Evolutionary conservation across 2,797 vertebrate species (phyloP), one percentile per base, ranked within the genome.

Genomic region (Pseudomugil gertrudae): DNA sequence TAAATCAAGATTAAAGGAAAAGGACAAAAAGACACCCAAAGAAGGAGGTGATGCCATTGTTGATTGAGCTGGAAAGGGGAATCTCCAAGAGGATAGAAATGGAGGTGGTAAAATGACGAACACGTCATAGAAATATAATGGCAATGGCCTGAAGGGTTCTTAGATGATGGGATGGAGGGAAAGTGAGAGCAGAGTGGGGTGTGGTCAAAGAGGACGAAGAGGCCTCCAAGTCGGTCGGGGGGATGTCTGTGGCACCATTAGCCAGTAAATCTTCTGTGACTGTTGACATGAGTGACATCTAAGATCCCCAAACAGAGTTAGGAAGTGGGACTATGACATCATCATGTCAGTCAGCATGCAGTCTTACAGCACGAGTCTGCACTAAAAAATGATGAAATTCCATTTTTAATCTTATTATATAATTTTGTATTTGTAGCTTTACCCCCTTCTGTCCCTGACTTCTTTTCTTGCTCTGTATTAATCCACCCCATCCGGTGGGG

Each of bases 271-370:
- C 89, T 83, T 59, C 54, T n/a, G 32, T 53, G 80, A 83, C 89
- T 92, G 91, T 87, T 93, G 92, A 93, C 92, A 93, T 2, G 57
- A 73, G 59, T 90, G 89, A 91, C 83, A 81, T 79, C 76, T 78
- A 81, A 79, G 83, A 88, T 90, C 84, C 80, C 70, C 83, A 90
- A 88, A 89, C 90, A 88, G 81, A 72, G 85, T 86, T 80, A 83
- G 88, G 87, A 88, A 89, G 83, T 70, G 5, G 40, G 52, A 56
- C 70, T 78, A 62, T 79, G 67, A 71, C 57, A 56, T 69, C 75
- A 69, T 63, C 3, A 1, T 61, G 61, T 71, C 71, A 47, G 40
- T 77, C 69, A 58, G 54, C 35, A 59, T 10, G 32, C n/a, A 35
- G 57, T n/a, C 35, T 17, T 9, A 45, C 57, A 60, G 63, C 51